Conservation (phyloP, 1,140 invertebrate genomes). For the Drosophila tsacasi region DNA sequence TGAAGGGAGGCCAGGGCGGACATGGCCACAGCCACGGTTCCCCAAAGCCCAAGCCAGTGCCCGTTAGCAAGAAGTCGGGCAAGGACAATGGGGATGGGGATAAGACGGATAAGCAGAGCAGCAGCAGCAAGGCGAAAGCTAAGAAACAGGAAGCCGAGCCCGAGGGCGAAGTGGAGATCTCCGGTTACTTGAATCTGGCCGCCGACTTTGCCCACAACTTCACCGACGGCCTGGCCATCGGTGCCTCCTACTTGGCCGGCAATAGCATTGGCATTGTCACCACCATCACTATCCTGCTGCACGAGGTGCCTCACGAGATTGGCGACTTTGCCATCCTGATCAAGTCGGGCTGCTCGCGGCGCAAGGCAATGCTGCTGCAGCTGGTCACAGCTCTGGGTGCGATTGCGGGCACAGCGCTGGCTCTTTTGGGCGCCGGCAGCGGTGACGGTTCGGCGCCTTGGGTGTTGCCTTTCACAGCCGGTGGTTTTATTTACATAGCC, state of each 20-base stretch:
- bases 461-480: slow-evolving; percentile 98
- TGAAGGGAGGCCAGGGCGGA: slow-evolving; percentile 91
- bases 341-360: slow-evolving; percentile 95
- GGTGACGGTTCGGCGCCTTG: slow-evolving; percentile 91
- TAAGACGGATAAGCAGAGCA: slow-evolving; percentile 66
- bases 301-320: slow-evolving; percentile 99
- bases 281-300: slow-evolving; percentile 95
- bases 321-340: slow-evolving; percentile 98
- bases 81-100: slow-evolving; percentile 80
- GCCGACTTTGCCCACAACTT: slow-evolving; percentile 99
- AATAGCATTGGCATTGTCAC: slow-evolving; percentile 95
- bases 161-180: slow-evolving; percentile 88
- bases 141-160: slow-evolving; percentile 77
- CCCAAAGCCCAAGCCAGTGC: slow-evolving; percentile 56
- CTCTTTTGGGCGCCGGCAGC: slow-evolving; percentile 88
- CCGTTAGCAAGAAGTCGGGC: slow-evolving; percentile 81
- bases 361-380: slow-evolving; percentile 96
- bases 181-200: slow-evolving; percentile 96
- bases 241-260: slow-evolving; percentile 96
- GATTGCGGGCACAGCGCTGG: slow-evolving; percentile 94
- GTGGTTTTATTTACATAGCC: slow-evolving; percentile 98
- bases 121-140: slow-evolving; percentile 53
- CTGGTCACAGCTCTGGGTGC: slow-evolving; percentile 97
- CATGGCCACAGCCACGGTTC: slow-evolving; percentile 86
- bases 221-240: slow-evolving; percentile 97